Base-by-base conservation (phyloP, 2,888 invertebrate genomes). In the Argynnis bischoffii region DNA sequence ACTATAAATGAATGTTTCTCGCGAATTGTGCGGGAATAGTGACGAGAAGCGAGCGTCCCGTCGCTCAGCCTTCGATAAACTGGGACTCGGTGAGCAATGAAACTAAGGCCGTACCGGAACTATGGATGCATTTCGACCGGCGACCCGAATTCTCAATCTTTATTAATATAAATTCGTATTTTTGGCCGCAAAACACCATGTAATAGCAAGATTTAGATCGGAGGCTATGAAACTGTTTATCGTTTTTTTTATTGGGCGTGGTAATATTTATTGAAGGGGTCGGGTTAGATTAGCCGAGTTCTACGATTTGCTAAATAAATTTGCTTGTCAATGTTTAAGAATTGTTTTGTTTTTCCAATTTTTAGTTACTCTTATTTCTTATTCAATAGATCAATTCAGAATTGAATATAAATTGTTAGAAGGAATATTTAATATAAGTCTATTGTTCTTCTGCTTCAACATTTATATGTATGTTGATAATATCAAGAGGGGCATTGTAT, bases 31-130 rank as follows among this genome's bases (percentile, higher is more conserved):
- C n/a, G 59, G 69, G 71, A 69, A 53, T 54, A 46, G 74, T 35
- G 56, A 56, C 69, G 70, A 74, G 63, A 69, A 46, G 76, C 87
- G 86, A 72, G 80, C 84, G 77, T 75, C 75, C 78, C 78, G 77
- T 69, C 74, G 79, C 78, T 76, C 78, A 81, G 80, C 81, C 82
- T 80, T 75, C 79, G 77, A 72, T 71, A 72, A 69, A 89, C 88
- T 88, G 85, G 76, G 79, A 79, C 77, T 75, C 64, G 72, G 55
- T 47, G 71, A 69, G 66, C 69, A 73, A 78, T 75, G 78, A 78
- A 78, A 81, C 82, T 78, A 82, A 81, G 83, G 81, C 78, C 79
- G 66, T 64, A 76, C 78, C 76, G 78, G 51, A 64, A 66, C 50
- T 68, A 70, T 74, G 74, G 73, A 74, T 80, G 78, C 79, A 80